Conservation (phyloP, 2,113 vertebrate species). For the Serilophus lunatus region DNA sequence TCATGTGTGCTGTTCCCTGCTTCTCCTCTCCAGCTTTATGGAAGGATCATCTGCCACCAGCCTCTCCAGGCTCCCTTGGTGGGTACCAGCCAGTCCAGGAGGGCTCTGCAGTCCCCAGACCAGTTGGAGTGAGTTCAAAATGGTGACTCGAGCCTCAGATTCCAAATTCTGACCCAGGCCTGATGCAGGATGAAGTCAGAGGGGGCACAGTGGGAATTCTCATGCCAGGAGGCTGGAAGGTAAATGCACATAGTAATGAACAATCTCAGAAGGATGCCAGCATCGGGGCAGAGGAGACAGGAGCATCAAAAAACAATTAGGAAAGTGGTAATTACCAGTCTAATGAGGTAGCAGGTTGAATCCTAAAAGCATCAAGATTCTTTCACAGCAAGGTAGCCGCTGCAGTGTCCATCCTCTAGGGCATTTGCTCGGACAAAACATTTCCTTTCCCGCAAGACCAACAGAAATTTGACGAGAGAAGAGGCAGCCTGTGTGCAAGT, state of each 20-base stretch:
- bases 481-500: background rate
- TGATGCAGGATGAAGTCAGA: background rate
- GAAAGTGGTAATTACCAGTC: conserved; percentile 30
- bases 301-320: conserved; percentile 14
- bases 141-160: background rate
- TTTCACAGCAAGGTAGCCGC: background rate
- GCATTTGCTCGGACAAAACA: background rate
- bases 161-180: background rate
- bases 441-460: conserved; percentile 21
- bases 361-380: conserved; percentile 40
- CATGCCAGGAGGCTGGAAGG: background rate
- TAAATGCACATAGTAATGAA: background rate
- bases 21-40: accelerated
- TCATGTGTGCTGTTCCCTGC: too few relatives aligned
- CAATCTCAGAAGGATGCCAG: conserved; percentile 3
- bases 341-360: conserved; percentile 6
- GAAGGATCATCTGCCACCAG: background rate
- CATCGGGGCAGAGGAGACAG: background rate
- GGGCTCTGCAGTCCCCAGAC: background rate
- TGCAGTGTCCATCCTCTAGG: background rate
- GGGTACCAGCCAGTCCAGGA: accelerated
- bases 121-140: accelerated
- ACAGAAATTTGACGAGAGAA: background rate
- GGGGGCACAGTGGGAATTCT: accelerated
- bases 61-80: background rate